These are phyloP conservation scores for Cydia pomonella DNA, from an alignment of 1,140 invertebrate species.

Conservation along the genomic window DNA sequence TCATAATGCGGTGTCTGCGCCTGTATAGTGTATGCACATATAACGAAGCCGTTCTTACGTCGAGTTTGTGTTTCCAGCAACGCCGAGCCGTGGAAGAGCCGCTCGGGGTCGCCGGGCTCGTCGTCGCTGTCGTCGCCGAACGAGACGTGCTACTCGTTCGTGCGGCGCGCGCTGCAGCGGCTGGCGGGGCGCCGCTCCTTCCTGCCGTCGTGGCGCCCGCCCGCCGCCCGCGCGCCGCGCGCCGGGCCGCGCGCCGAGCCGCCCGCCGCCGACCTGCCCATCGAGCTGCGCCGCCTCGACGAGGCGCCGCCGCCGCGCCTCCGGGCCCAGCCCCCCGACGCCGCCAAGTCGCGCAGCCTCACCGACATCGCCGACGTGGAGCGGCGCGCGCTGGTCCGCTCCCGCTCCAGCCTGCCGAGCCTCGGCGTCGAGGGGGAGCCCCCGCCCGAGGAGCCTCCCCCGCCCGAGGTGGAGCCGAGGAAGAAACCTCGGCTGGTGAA, in stretches of 20 bases:
- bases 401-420: slow-evolving; percentile 88
- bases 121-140: slow-evolving; percentile 94
- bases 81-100: slow-evolving; percentile 69
- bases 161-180: slow-evolving; percentile 93
- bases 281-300: slow-evolving; percentile 92
- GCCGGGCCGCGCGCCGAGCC: slow-evolving; percentile 69
- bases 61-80: slow-evolving; percentile 48
- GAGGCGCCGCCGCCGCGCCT: slow-evolving; percentile 82
- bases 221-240: slow-evolving; percentile 77
- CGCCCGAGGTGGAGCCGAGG: slow-evolving; percentile 50
- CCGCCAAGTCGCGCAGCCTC: slow-evolving; percentile 88
- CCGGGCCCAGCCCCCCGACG: slow-evolving; percentile 79
- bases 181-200: slow-evolving; percentile 91
- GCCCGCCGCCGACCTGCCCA: slow-evolving; percentile 86
- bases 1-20: too few relatives aligned
- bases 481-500: slow-evolving; percentile 87
- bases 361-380: slow-evolving; percentile 89
- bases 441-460: slow-evolving; percentile 35
- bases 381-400: slow-evolving; percentile 85
- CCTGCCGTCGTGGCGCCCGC: slow-evolving; percentile 87
- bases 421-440: slow-evolving; percentile 77
- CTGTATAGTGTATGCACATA: too few relatives aligned
- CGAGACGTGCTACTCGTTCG: slow-evolving; percentile 96
- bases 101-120: slow-evolving; percentile 86
- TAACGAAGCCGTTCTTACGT: not conserved